Evolutionary conservation across 2,113 vertebrate genomes (phyloP).

Genomic region (Seriola rivoliana): DNA sequence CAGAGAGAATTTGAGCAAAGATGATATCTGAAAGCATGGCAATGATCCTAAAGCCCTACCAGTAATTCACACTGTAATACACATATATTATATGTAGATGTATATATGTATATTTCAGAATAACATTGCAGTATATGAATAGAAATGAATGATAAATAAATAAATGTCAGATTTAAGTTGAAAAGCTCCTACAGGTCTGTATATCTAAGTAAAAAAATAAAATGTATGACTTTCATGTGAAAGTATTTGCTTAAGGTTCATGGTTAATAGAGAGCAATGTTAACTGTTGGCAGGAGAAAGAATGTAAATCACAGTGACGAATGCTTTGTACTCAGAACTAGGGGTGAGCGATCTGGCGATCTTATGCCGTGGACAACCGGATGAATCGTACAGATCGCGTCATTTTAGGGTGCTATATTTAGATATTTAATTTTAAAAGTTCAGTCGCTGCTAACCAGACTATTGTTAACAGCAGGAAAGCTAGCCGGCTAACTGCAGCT

Average conservation of each 20-base stretch:
- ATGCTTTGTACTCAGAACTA: background rate
- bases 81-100: background rate
- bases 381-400: too few relatives aligned
- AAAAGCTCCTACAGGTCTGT: background rate
- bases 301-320: background rate
- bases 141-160: background rate
- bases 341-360: too few relatives aligned
- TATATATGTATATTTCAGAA: background rate
- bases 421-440: too few relatives aligned
- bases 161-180: background rate
- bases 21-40: slow-evolving; percentile 53
- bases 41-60: slow-evolving; percentile 43
- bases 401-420: too few relatives aligned
- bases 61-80: slow-evolving; percentile 4
- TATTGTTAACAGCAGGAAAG: too few relatives aligned
- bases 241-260: background rate
- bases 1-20: slow-evolving; percentile 58
- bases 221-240: background rate
- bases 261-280: background rate
- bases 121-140: background rate
- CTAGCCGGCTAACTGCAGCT: too few relatives aligned
- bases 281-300: too few relatives aligned
- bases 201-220: background rate
- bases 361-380: too few relatives aligned
- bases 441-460: too few relatives aligned